These are phyloP conservation scores for Tridacna crocea DNA, from an alignment of 2,888 invertebrate genomes.

Conservation along the genomic window DNA sequence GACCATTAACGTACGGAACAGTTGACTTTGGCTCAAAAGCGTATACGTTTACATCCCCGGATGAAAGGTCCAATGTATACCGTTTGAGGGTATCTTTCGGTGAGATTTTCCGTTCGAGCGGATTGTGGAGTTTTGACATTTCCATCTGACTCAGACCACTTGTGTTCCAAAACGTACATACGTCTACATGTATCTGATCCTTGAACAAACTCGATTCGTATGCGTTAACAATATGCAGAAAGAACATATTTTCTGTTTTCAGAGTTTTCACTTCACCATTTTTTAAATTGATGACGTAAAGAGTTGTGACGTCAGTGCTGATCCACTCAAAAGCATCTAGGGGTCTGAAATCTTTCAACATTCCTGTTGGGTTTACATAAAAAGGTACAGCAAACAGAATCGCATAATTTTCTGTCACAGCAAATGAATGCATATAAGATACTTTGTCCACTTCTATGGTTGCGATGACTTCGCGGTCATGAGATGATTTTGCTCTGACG, in stretches of 20 bases:
- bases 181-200: slow-evolving; percentile 57
- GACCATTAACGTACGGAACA: slow-evolving; percentile 13
- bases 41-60: slow-evolving; percentile 39
- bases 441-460: slow-evolving; percentile 67
- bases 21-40: slow-evolving; percentile 31
- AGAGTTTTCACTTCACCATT: slow-evolving; percentile 64
- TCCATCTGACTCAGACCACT: slow-evolving; percentile 56
- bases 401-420: slow-evolving; percentile 73
- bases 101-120: slow-evolving; percentile 39
- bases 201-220: slow-evolving; percentile 66
- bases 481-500: slow-evolving; percentile 67
- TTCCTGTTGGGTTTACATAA: slow-evolving; percentile 69
- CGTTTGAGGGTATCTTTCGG: slow-evolving; percentile 48
- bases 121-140: slow-evolving; percentile 49
- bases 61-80: slow-evolving; percentile 54
- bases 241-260: slow-evolving; percentile 70
- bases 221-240: slow-evolving; percentile 78
- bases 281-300: slow-evolving; percentile 71
- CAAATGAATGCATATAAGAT: slow-evolving; percentile 81
- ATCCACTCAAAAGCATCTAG: slow-evolving; percentile 73
- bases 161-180: slow-evolving; percentile 58
- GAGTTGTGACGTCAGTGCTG: slow-evolving; percentile 55
- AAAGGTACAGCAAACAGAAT: slow-evolving; percentile 76
- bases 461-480: slow-evolving; percentile 70
- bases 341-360: slow-evolving; percentile 67